Conservation (phyloP, 2,888 invertebrate genomes). For the Blastobasis lacticolella region DNA sequence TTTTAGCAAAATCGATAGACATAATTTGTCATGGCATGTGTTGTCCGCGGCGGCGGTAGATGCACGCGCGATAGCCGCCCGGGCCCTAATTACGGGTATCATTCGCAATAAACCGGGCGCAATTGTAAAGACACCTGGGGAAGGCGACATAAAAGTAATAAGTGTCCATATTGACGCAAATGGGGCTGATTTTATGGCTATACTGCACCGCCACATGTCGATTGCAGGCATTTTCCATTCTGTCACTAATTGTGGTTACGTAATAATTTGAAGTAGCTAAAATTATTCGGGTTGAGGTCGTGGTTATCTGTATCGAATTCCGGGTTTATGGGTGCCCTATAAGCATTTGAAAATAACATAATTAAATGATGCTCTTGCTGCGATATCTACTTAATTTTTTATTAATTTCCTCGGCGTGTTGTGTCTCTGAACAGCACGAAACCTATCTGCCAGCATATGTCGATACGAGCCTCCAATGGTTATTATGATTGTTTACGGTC, state of each 20-base stretch:
- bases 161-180: slow-evolving; percentile 2
- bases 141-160: slow-evolving; percentile 11
- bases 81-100: slow-evolving; percentile 65
- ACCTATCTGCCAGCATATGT: slow-evolving; percentile 27
- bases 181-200: neutral
- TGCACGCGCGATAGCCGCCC: slow-evolving; percentile 47
- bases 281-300: no score
- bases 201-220: neutral
- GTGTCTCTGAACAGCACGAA: neutral
- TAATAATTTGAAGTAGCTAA: no score
- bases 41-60: slow-evolving; percentile 31
- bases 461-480: slow-evolving; percentile 31
- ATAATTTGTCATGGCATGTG: slow-evolving; percentile 29
- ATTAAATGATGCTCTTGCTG: neutral
- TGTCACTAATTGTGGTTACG: neutral
- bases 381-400: neutral
- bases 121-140: slow-evolving; percentile 22
- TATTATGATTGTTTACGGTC: slow-evolving; percentile 47
- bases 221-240: neutral
- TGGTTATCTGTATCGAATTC: no score
- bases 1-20: slow-evolving; percentile 61
- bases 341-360: neutral
- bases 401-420: neutral
- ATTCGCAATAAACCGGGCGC: slow-evolving; percentile 52
- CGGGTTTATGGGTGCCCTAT: neutral